A percentile compares a stretch with the other conserved stretches of the same genome.
Conservation (phyloP, 2,888 invertebrate genomes). For the Spatulosminthurus flaviceps region DNA sequence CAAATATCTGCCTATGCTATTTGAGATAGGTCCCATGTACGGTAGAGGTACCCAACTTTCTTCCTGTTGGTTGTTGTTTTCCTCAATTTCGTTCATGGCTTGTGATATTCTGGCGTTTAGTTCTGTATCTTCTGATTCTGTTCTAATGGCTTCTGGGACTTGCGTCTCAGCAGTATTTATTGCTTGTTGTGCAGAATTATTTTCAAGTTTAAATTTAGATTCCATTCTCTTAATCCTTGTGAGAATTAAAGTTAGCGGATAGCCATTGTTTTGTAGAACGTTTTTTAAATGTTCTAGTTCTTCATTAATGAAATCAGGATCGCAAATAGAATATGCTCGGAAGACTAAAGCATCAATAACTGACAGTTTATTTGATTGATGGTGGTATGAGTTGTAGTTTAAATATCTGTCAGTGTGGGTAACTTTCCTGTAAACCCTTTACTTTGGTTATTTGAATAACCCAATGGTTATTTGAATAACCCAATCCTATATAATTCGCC, state of each 20-base stretch:
- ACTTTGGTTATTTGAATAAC: too few species aligned
- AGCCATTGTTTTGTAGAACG: background rate
- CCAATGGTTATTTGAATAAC: too few species aligned
- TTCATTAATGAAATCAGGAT: background rate
- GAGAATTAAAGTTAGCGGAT: background rate
- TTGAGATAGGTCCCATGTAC: background rate
- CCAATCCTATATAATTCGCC: too few species aligned
- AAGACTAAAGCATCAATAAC: background rate
- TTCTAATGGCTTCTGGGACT: too few species aligned
- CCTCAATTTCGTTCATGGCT: too few species aligned
- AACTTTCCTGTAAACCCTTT: background rate
- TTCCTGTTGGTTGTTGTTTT: too few species aligned
- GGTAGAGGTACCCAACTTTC: background rate
- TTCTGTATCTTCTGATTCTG: background rate
- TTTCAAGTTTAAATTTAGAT: too few species aligned
- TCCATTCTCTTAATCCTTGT: too few species aligned
- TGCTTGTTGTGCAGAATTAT: too few species aligned
- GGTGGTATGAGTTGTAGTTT: background rate
- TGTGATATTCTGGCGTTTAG: background rate
- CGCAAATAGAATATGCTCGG: background rate
- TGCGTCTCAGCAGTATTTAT: too few species aligned
- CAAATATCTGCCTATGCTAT: background rate
- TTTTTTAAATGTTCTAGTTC: background rate
- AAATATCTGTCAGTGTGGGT: constrained; percentile 12
- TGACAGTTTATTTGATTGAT: background rate